Evolutionary conservation across 2,888 invertebrate genomes (phyloP).

Genomic region (Odontomyia ornata): DNA sequence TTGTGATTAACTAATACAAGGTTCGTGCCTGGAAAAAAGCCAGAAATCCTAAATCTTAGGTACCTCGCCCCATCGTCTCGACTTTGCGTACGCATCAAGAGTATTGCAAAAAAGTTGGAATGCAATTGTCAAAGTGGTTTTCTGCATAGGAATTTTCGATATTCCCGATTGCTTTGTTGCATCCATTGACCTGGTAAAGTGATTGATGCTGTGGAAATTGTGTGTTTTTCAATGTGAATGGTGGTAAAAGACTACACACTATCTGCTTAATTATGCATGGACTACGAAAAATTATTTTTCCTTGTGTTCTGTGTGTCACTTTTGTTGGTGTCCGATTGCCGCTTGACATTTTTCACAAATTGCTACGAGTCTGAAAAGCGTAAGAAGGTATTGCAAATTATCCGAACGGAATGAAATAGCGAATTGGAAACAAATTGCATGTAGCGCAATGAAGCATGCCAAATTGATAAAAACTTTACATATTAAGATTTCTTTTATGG

Average conservation of each 20-base stretch:
- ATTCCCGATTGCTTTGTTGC: not conserved
- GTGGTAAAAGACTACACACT: not conserved
- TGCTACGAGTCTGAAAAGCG: conserved; percentile 19
- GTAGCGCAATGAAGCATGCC: no score
- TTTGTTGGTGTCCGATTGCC: conserved; percentile 28
- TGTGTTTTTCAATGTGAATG: not conserved
- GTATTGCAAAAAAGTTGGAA: not conserved
- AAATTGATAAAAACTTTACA: no score
- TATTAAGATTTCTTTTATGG: no score
- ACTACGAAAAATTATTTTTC: conserved; percentile 6
- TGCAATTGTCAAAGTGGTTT: conserved; percentile 33
- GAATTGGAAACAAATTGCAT: no score
- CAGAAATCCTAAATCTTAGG: not conserved
- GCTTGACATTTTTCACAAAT: conserved; percentile 29
- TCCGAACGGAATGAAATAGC: no score
- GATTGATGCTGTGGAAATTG: not conserved
- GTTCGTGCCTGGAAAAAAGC: conserved; percentile 9
- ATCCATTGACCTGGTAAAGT: not conserved
- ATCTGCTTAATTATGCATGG: conserved; percentile 6
- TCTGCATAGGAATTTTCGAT: conserved; percentile 1
- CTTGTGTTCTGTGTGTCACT: conserved; percentile 21
- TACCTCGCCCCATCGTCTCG: conserved; percentile 32
- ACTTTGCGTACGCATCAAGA: conserved; percentile 33
- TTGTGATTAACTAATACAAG: conserved; percentile 14
- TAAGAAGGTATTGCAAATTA: conserved; percentile 7